Percentiles rank a stretch among this genome's conserved stretches.
Conservation (phyloP, 2,113 vertebrate species). For the Okapia johnstoni region DNA sequence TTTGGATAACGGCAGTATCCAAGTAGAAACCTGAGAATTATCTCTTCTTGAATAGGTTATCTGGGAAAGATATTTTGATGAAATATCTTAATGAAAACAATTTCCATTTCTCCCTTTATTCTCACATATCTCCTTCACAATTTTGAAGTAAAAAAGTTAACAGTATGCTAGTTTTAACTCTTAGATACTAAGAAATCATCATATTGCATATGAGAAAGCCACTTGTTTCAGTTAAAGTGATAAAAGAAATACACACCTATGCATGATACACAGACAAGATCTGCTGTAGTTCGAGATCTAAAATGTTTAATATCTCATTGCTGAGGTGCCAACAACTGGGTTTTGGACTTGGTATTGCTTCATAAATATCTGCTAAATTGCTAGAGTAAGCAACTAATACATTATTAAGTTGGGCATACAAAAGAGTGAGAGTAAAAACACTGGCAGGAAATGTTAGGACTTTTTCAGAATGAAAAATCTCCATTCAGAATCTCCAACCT, state of each 20-base stretch:
- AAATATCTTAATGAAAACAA: constrained; percentile 20
- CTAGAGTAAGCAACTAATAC: neutral
- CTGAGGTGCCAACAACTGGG: neutral
- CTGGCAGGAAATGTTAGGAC: neutral
- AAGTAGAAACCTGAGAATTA: constrained; percentile 7
- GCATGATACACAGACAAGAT: neutral
- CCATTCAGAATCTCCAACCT: neutral
- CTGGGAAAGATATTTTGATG: constrained; percentile 18
- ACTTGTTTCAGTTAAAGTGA: neutral
- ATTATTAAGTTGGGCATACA: neutral
- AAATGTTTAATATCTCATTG: neutral
- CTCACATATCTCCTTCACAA: neutral
- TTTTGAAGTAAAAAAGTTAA: constrained; percentile 1
- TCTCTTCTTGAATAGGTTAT: constrained; percentile 29
- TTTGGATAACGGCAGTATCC: constrained; percentile 18
- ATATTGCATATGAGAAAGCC: neutral
- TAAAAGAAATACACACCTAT: neutral
- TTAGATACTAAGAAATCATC: neutral
- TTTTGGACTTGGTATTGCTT: neutral
- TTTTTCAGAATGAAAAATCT: neutral
- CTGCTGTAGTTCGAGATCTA: neutral
- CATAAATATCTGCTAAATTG: neutral
- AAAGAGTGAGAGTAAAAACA: neutral
- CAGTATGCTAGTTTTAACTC: neutral
- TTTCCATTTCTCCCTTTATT: neutral